phyloP scores from a whole-genome alignment of 2,888 invertebrate species.

The Drosophila lutescens region DNA sequence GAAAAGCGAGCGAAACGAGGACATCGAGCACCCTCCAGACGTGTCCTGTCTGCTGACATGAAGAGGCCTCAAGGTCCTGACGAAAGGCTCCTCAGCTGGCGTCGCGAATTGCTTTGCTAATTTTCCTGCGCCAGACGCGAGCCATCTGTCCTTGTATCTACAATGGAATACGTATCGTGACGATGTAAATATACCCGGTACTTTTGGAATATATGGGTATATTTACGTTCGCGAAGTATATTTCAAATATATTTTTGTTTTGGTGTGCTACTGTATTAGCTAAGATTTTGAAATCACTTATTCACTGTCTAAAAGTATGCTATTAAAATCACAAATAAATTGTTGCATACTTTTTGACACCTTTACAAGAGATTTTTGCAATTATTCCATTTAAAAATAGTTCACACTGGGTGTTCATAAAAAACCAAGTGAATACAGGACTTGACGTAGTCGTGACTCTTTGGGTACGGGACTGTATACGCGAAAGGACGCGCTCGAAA shows the following conservation, averaged over 20 bases:
- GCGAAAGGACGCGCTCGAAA: conserved; percentile 49
- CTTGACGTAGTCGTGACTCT: not conserved
- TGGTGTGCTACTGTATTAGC: too few species aligned
- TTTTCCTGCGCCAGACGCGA: conserved; percentile 51
- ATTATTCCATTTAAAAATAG: too few species aligned
- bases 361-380: too few species aligned
- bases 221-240: too few species aligned
- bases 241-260: too few species aligned
- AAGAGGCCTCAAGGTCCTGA: conserved; percentile 44
- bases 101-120: conserved; percentile 67
- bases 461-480: not conserved
- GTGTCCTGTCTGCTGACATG: conserved; percentile 42
- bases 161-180: not conserved
- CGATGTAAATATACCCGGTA: not conserved
- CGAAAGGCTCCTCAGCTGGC: conserved; percentile 48
- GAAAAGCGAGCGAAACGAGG: conserved; percentile 13
- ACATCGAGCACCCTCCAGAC: conserved; percentile 27
- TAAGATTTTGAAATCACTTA: too few species aligned
- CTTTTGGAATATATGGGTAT: not conserved
- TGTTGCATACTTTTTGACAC: not conserved
- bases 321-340: not conserved
- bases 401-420: too few species aligned
- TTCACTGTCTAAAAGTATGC: too few species aligned
- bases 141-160: conserved; percentile 24
- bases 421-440: not conserved